A percentile compares a stretch with the other conserved stretches of the same genome.
These are phyloP conservation scores for Oncorhynchus kisutch DNA, from an alignment of 2,113 vertebrate species.

Conservation along the genomic window DNA sequence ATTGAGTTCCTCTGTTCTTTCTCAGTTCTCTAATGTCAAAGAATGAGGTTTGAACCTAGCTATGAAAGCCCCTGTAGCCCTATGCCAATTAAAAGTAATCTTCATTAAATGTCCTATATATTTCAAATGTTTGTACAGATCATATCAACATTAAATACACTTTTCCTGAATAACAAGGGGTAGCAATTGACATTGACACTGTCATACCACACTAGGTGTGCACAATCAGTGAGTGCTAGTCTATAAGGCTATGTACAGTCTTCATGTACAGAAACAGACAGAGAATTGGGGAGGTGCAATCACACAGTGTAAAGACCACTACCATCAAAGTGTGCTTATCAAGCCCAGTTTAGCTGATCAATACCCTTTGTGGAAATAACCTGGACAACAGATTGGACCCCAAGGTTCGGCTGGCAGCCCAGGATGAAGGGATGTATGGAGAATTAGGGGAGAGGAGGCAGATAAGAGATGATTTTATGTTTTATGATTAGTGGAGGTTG, in stretches of 20 bases:
- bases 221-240: conserved; percentile 59
- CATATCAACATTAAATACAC: not conserved
- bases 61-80: too few relatives aligned
- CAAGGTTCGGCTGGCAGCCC: conserved; percentile 52
- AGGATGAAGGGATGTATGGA: conserved; percentile 54
- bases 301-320: conserved; percentile 42
- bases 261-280: conserved; percentile 21
- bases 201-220: conserved; percentile 19
- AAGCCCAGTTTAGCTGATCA: conserved; percentile 68
- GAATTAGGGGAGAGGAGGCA: conserved; percentile 27
- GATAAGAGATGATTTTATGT: conserved; percentile 32
- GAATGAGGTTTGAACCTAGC: not conserved
- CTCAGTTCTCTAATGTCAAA: not conserved
- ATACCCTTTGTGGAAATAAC: conserved; percentile 59
- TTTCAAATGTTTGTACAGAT: too few relatives aligned
- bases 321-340: conserved; percentile 71
- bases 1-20: not conserved
- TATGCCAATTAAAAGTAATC: too few relatives aligned
- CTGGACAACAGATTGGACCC: conserved; percentile 73
- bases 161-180: not conserved
- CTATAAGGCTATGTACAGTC: conserved; percentile 38
- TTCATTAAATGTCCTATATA: too few relatives aligned
- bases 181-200: not conserved
- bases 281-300: conserved; percentile 49
- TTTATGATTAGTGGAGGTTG: not conserved